A percentile compares a stretch with the other conserved stretches of the same genome.
phyloP scores from a whole-genome alignment of 1,140 invertebrate genomes.

The Macrosteles quadrilineatus region DNA sequence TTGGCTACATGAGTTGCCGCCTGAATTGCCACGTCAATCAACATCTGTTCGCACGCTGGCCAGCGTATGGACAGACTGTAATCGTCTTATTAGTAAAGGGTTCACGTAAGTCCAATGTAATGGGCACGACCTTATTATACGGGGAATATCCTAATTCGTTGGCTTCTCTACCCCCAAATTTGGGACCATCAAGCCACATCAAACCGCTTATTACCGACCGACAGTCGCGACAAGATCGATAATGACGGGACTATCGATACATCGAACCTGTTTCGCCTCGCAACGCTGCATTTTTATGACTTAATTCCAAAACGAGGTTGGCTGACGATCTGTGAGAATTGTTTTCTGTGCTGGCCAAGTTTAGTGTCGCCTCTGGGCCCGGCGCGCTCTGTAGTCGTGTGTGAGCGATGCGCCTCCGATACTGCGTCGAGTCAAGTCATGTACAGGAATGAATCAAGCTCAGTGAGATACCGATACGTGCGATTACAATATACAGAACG shows the following conservation, averaged over 20 bases:
- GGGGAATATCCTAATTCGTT: conserved; percentile 28
- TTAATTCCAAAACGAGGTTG: conserved; percentile 15
- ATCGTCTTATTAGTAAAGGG: conserved; percentile 5
- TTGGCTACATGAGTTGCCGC: too few species aligned
- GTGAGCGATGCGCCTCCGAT: too few species aligned
- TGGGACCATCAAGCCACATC: conserved; percentile 20
- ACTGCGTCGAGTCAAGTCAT: too few species aligned
- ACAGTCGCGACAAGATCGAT: conserved; percentile 21
- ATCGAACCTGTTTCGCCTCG: conserved; percentile 14
- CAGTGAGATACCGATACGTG: too few species aligned
- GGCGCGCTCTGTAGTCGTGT: too few species aligned
- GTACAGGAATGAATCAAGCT: too few species aligned
- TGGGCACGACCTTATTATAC: conserved; percentile 26
- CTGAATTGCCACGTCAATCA: too few species aligned
- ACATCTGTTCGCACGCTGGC: too few species aligned
- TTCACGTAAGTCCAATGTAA: neutral
- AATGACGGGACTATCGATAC: conserved; percentile 17
- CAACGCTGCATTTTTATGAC: conserved; percentile 26
- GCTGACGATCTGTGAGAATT: neutral
- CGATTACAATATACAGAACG: too few species aligned
- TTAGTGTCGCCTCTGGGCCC: too few species aligned
- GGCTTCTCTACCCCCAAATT: conserved; percentile 20
- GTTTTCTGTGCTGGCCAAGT: neutral
- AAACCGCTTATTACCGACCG: conserved; percentile 5
- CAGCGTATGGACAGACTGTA: neutral